Evolutionary conservation across 2,797 vertebrate genomes (phyloP), one percentile per base, ranked within the genome.

Genomic region (Oophaga sylvatica): DNA sequence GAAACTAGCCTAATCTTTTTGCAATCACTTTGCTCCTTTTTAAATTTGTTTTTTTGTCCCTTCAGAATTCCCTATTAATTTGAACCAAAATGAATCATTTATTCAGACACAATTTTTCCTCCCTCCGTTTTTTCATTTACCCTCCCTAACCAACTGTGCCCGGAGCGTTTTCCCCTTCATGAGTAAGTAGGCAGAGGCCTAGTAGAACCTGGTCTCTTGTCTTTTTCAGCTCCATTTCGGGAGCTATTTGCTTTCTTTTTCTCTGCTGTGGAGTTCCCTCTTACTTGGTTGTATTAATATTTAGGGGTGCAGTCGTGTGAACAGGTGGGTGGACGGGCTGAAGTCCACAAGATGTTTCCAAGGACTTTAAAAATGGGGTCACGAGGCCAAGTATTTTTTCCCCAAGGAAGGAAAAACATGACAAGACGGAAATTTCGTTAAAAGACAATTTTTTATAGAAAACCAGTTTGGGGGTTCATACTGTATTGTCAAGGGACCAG

Each of bases 51-150:
- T 48, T 73, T n/a, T 48, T 29, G 67, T 16, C 10, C 0, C 2
- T 87, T 12, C 90, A 98, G 98, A 99, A 94, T 99, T 99, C 91
- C 90, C 95, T 85, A 96, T 98, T 91, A 97, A 99, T 93, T 96
- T 97, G 94, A 99, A 97, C 90, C 92, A 97, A 93, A 99, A 95
- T 0, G 97, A 97, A 85, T 96, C 96, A 2, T 96, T 96, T 87
- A 93, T 94, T 68, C 96, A 97, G 90, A 94, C 96, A 96, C 97
- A 35, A 96, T n/a, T 97, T 0, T 99, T 97, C 93, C 97, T 99
- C 90, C 97, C 97, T 0, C 96, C 96, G 91, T n/a, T 96, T 95
- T 90, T 99, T 99, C 91, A 98, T 97, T 75, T 99, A 98, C n/a
- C 93, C 96, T 96, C 84, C 94, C 97, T 65, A 96, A 96, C 80